Conservation (phyloP, 2,797 vertebrate species). For the Falco concolor region DNA sequence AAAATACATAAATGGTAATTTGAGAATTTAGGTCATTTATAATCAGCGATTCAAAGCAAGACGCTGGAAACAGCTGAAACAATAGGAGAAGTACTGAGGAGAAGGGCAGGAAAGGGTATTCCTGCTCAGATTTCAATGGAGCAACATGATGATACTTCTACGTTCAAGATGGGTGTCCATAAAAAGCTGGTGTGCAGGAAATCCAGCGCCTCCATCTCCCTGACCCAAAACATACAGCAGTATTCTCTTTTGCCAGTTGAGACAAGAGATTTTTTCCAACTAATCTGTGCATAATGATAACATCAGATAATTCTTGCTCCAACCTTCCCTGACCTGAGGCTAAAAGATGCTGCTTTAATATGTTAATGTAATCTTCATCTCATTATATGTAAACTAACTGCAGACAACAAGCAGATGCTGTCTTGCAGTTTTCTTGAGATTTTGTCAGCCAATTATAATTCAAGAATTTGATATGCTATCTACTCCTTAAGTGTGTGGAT, state of each 20-base stretch:
- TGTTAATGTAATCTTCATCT: background rate
- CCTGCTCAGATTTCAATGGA: background rate
- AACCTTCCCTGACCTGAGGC: background rate
- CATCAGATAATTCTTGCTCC: background rate
- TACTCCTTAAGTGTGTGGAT: background rate
- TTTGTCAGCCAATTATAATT: background rate
- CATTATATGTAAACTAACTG: background rate
- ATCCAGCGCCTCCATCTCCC: background rate
- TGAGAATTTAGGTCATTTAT: background rate
- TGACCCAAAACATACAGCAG: background rate
- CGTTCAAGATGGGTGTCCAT: background rate
- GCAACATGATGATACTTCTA: background rate
- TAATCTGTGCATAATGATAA: background rate
- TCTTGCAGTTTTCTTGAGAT: background rate
- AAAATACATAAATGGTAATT: constrained; percentile 7
- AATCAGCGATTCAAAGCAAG: constrained; percentile 1
- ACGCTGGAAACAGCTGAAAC: constrained; percentile 15
- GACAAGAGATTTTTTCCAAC: background rate
- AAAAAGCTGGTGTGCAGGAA: background rate
- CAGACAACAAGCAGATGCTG: background rate
- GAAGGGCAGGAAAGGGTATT: background rate
- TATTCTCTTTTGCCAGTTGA: background rate
- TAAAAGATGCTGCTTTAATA: background rate
- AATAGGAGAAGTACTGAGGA: background rate
- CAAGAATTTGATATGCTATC: background rate